Base-by-base conservation (phyloP, 2,113 vertebrate species). In the Phrynocephalus versicolor region DNA sequence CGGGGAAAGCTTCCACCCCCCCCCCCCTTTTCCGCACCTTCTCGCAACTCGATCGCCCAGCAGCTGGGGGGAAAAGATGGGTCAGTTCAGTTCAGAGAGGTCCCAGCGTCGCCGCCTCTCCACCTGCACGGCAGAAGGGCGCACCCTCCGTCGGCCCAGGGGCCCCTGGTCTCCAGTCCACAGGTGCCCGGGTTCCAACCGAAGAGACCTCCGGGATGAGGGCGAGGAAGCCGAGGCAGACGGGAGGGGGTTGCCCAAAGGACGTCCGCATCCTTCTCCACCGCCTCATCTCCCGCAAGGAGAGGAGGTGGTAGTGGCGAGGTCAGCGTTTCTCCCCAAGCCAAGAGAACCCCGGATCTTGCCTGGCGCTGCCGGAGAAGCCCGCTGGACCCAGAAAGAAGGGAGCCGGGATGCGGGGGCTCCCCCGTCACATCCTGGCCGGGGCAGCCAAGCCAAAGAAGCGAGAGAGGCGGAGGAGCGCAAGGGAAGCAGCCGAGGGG, bases 41-140 rank as follows among this genome's bases (percentile, higher is more conserved):
- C 33, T 51, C 19, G 65, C 76, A 45, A 70, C 84, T 75, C 70
- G 80, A 37, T 67, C 67, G 79, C 79, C 79, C 67, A 45, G 62
- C 79, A 81, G 74, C 62, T 27, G 55, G 62, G 67, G 62, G 67
- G n/a, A n/a, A n/a, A 19, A 60, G 65, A 72, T 18, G 13, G 19
- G 73, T 64, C 37, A 51, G 16, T 64, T 80, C 84, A 51, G 58
- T 73, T 21, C 69, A 80, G 84, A 80, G 84, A 78, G 78, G 64
- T 74, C 57, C 64, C n/a, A 37, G 30, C 69, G 62, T 33, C 27
- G 39, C 69, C 51, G 77, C 39, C 21, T 51, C 27, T 35, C 78
- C 58, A 64, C 80, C 84, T n/a, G 77, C 78, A 74, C 10, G 37
- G 78, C 84, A 30, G 51, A 62, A 74, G 69, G 45, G n/a, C 15